Conservation (phyloP, 2,888 invertebrate genomes). For the Tuberolachnus salignus region DNA sequence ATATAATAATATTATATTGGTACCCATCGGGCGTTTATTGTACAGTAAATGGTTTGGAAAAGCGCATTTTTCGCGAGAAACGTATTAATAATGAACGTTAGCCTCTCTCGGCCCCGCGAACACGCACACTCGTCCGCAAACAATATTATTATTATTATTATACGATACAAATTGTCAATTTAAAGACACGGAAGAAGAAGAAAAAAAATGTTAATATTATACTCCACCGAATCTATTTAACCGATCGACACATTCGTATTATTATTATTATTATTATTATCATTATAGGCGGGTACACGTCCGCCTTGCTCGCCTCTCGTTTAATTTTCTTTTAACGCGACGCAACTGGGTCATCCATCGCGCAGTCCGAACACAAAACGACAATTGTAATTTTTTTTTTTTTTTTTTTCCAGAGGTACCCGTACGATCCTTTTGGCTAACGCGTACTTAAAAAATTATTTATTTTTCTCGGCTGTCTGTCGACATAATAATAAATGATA, state of each 20-base stretch:
- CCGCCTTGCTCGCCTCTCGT: slow-evolving; percentile 16
- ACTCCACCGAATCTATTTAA: slow-evolving; percentile 42
- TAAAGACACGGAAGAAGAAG: neutral
- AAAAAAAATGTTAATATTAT: slow-evolving; percentile 5
- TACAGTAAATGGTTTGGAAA: too few species aligned
- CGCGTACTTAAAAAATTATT: too few species aligned
- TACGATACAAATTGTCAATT: slow-evolving; percentile 35
- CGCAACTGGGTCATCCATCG: slow-evolving; percentile 37
- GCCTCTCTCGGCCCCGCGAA: neutral
- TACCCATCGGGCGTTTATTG: too few species aligned
- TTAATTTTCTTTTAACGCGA: slow-evolving; percentile 37
- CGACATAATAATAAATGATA: too few species aligned
- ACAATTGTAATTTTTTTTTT: slow-evolving; percentile 7
- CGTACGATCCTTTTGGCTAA: neutral
- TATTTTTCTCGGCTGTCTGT: too few species aligned
- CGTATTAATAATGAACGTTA: neutral
- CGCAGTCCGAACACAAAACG: neutral
- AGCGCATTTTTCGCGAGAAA: neutral
- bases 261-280: too few species aligned
- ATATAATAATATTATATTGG: too few species aligned
- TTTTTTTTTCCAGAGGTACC: too few species aligned
- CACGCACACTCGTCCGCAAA: neutral
- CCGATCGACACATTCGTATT: neutral
- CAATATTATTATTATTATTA: too few species aligned
- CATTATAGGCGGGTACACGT: neutral